A percentile compares a stretch with the other conserved stretches of the same genome.
These are phyloP conservation scores for Diachrysia chrysitis DNA, from an alignment of 2,888 invertebrate species.

Conservation along the genomic window DNA sequence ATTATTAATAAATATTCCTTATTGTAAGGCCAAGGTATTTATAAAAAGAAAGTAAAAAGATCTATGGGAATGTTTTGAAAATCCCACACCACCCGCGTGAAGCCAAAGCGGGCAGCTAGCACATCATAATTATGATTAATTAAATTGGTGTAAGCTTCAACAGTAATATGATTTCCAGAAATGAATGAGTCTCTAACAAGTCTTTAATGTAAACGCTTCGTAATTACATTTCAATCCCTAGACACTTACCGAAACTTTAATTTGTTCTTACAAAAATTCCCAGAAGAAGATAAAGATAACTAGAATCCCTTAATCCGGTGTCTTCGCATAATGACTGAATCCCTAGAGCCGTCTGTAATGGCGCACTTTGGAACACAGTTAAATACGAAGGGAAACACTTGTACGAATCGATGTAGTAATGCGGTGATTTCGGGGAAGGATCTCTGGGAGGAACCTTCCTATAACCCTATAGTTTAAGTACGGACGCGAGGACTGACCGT, in stretches of 20 bases:
- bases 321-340: slow-evolving; percentile 41
- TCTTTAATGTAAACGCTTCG: not conserved
- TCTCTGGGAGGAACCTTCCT: slow-evolving; percentile 10
- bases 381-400: slow-evolving; percentile 40
- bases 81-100: too few relatives aligned
- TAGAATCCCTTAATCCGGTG: slow-evolving; percentile 19
- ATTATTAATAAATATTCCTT: too few relatives aligned
- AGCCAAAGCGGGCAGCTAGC: too few relatives aligned
- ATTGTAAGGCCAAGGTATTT: too few relatives aligned
- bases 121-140: not conserved
- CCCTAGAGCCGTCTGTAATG: slow-evolving; percentile 34
- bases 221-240: slow-evolving; percentile 5
- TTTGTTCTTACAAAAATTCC: slow-evolving; percentile 13
- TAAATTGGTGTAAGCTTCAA: not conserved
- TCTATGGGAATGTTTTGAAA: too few relatives aligned
- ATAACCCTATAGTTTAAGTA: slow-evolving; percentile 14
- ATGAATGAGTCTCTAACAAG: not conserved
- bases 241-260: not conserved
- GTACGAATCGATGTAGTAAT: slow-evolving; percentile 39
- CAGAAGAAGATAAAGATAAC: slow-evolving; percentile 14
- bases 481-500: not conserved
- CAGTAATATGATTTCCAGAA: not conserved
- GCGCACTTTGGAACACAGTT: slow-evolving; percentile 40
- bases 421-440: slow-evolving; percentile 33
- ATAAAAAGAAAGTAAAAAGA: too few relatives aligned